Evolutionary conservation across 2,888 invertebrate genomes (phyloP), one percentile per base, ranked within the genome.

Genomic region (Monoplex corrugatus): DNA sequence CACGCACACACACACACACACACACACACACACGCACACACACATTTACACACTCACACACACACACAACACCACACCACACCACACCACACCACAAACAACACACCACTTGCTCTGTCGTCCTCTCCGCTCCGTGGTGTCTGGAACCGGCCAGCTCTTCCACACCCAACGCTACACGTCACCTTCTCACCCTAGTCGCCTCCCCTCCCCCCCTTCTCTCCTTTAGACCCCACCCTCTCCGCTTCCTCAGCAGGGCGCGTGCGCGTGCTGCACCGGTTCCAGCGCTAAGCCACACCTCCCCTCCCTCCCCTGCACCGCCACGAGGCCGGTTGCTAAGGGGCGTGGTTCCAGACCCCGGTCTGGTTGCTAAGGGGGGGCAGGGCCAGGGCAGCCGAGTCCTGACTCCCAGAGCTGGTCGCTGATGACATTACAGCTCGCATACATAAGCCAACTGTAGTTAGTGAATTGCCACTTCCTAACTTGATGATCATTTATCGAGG

Each of bases 401-500:
- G 50, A 38, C 75, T 75, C 72, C 89, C 89, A 89, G 92, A 92
- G 91, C 91, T 92, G 92, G 92, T 91, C 92, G 92, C 92, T 94
- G 94, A 94, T 94, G 93, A 91, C 92, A 94, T 94, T 93, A 94
- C 90, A 89, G 87, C 91, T 90, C 91, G 93, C 92, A 94, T 94
- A 93, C 93, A 93, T 93, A 93, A 94, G 93, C 93, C 92, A 93
- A 93, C 92, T 89, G 90, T 93, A 93, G 93, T 93, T 94, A 93
- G 93, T 91, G 91, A 93, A 94, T 94, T 94, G 93, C 93, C 94
- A 94, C 94, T 93, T 94, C 93, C 93, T 93, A 93, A 93, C 93
- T 93, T 93, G 92, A 93, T 93, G 94, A 93, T 92, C 93, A 93
- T 93, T 92, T 93, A 93, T 93, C 92, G 92, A 92, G 91, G 91